Evolutionary conservation across 1,140 invertebrate species (phyloP).

Genomic region (Cheumatopsyche charites): DNA sequence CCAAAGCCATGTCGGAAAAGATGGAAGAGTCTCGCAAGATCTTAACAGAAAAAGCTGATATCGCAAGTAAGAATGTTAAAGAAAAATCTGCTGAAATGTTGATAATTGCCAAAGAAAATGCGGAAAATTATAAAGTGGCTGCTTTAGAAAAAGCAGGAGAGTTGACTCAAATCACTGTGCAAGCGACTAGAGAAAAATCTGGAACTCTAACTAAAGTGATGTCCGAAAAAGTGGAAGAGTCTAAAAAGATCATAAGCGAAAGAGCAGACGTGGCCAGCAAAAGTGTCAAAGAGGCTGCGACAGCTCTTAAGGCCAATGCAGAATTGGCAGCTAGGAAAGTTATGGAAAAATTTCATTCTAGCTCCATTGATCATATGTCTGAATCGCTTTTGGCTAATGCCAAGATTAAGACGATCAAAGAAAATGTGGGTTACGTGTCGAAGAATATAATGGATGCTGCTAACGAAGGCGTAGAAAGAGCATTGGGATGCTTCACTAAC

Average conservation of each 20-base stretch:
- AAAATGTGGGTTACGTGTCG: constrained; percentile 20
- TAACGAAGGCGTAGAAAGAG: not conserved
- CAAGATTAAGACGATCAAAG: not conserved
- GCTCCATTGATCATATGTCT: constrained; percentile 36
- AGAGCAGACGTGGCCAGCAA: constrained; percentile 17
- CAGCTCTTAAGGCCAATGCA: not conserved
- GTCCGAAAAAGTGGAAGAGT: constrained; percentile 24
- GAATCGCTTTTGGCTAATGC: not conserved
- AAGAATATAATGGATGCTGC: constrained; percentile 21
- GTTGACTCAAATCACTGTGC: constrained; percentile 8
- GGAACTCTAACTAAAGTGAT: constrained; percentile 17
- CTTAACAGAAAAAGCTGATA: constrained; percentile 29
- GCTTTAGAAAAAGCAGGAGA: constrained; percentile 35
- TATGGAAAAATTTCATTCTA: constrained; percentile 27
- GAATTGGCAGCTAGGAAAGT: constrained; percentile 10
- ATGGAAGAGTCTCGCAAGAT: constrained; percentile 9
- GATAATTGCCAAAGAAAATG: constrained; percentile 25
- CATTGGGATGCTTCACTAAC: not conserved
- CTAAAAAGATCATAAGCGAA: constrained; percentile 28
- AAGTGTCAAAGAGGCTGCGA: constrained; percentile 5
- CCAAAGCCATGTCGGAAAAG: constrained; percentile 31
- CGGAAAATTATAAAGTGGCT: constrained; percentile 7
- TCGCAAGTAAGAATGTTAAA: constrained; percentile 1
- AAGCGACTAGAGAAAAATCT: constrained; percentile 29
- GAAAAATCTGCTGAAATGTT: constrained; percentile 31